Base-by-base conservation (phyloP, 2,797 vertebrate species). In the Syndactyla subalaris region DNA sequence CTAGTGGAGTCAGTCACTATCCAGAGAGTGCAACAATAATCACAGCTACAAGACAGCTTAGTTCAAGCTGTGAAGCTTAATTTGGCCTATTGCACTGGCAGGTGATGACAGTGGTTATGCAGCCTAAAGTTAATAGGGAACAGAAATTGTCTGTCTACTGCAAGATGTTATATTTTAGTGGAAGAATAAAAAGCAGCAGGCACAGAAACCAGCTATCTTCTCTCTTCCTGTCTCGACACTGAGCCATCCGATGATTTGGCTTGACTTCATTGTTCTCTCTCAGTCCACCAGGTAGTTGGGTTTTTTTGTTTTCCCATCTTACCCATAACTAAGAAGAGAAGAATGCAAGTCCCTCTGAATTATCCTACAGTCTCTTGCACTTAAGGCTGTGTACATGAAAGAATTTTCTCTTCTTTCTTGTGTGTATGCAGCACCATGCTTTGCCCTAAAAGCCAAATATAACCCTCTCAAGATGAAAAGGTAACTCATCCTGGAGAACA, bases 51-150 rank as follows among this genome's bases (percentile, higher is more conserved):
- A 66, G 70, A 63, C 16, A 66, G 20, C 18, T 88, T 22, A 41
- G 36, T 89, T 91, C 63, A 78, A 78, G 58, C 82, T 91, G 73
- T 54, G 87, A 88, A 71, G 66, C 19, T 54, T 86, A 86, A 76
- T 85, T 95, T 76, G 38, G 34, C 48, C 49, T 54, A 4, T 65
- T 88, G n/a, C 29, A 19, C 48, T 85, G 82, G 49, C 59, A 90
- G 70, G 30, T 94, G 66, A 91, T 92, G 79, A 81, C 67, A 77
- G 16, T 48, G 54, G 77, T 96, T 93, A 74, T 74, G 63, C 76
- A 83, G 27, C 36, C 26, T 91, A 19, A 77, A 74, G 57, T 58
- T 77, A 91, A 58, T 43, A 73, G 30, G 46, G 38, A 90, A 49
- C 38, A 94, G 46, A 94, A 91, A 80, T 71, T 75, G 15, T 78